Evolutionary conservation across 1,140 invertebrate genomes (phyloP).

Genomic region (Orussus abietinus): DNA sequence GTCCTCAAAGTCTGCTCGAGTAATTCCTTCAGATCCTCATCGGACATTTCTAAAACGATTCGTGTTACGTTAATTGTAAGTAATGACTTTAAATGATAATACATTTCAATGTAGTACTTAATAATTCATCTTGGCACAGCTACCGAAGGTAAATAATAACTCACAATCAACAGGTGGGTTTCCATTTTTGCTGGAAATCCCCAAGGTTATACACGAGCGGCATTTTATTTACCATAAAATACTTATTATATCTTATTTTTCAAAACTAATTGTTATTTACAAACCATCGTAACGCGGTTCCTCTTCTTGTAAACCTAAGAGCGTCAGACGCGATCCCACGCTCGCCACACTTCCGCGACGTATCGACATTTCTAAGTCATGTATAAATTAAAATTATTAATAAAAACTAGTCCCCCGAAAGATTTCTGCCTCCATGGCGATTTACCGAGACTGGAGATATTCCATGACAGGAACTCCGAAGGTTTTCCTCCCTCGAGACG

Average conservation of each 20-base stretch:
- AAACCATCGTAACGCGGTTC: constrained; percentile 21
- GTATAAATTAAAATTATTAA: no score
- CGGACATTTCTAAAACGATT: constrained; percentile 21
- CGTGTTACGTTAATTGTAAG: neutral
- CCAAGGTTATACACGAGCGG: no score
- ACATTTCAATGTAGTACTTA: neutral
- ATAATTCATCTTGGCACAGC: constrained; percentile 8
- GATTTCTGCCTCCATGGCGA: no score
- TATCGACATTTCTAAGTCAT: constrained; percentile 9
- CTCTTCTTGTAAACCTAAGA: constrained; percentile 14
- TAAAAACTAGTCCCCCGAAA: no score
- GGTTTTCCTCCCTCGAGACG: no score
- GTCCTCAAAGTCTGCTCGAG: constrained; percentile 20
- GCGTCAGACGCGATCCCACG: constrained; percentile 15
- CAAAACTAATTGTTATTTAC: constrained; percentile 3
- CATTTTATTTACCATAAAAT: constrained; percentile 7
- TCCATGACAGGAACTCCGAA: constrained; percentile 5
- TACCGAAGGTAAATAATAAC: no score
- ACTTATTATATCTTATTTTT: constrained; percentile 17
- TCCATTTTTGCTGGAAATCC: no score
- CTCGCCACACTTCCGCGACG: constrained; percentile 13
- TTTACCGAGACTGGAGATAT: neutral
- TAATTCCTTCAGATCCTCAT: constrained; percentile 24
- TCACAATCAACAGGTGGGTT: no score
- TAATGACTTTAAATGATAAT: constrained; percentile 2